phyloP scores from a whole-genome alignment of 64 coral and sea anemone genomes.

The Pocillopora damicornis region DNA sequence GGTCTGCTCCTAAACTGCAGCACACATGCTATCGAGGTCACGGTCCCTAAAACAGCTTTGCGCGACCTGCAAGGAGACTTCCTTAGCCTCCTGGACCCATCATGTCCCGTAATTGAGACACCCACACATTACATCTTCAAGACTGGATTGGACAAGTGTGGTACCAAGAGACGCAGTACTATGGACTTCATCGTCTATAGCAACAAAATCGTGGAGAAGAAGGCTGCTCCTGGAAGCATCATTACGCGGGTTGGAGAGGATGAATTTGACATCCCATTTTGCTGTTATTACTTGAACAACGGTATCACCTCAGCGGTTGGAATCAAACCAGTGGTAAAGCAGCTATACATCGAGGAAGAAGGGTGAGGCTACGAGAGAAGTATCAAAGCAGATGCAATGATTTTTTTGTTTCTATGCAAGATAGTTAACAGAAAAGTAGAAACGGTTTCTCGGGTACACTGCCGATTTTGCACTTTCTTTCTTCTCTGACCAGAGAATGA shows the following conservation, averaged over 20 bases:
- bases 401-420: background rate
- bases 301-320: slow-evolving; percentile 53
- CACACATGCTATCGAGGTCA: slow-evolving; percentile 49
- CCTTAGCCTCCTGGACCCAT: slow-evolving; percentile 27
- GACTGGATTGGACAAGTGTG: slow-evolving; percentile 44
- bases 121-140: slow-evolving; percentile 61
- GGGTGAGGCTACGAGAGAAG: slow-evolving; percentile 9
- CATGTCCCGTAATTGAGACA: slow-evolving; percentile 33
- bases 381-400: background rate
- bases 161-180: slow-evolving; percentile 48
- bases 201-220: slow-evolving; percentile 49
- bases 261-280: slow-evolving; percentile 69
- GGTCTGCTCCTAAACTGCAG: slow-evolving; percentile 57
- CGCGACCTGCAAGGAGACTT: slow-evolving; percentile 56
- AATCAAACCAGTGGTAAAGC: slow-evolving; percentile 42
- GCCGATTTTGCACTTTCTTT: no score
- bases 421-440: no score
- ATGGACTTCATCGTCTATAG: slow-evolving; percentile 61
- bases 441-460: no score
- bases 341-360: slow-evolving; percentile 48
- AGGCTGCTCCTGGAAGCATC: slow-evolving; percentile 20
- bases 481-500: no score
- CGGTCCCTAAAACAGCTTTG: slow-evolving; percentile 56
- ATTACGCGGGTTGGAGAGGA: slow-evolving; percentile 50
- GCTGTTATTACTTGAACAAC: slow-evolving; percentile 60